Evolutionary conservation across 2,113 vertebrate genomes (phyloP).

Genomic region (Cryptotis parvus): DNA sequence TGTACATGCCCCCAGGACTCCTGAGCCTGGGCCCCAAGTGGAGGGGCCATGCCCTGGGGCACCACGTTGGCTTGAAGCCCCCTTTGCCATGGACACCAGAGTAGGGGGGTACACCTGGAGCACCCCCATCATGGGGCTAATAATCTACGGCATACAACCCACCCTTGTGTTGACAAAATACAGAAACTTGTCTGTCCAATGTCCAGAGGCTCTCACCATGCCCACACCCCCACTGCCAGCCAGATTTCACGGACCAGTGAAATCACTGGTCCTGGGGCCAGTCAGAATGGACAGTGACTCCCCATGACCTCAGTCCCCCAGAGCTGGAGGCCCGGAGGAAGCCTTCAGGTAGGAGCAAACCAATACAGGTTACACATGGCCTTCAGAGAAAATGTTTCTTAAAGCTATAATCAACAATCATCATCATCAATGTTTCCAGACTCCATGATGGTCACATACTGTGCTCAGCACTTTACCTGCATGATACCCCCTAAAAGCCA

Average conservation of each 20-base stretch:
- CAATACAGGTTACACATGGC: background rate
- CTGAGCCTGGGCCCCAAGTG: background rate
- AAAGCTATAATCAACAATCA: conserved; percentile 14
- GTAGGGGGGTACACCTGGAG: background rate
- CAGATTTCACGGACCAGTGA: background rate
- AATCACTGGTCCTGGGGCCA: fast-evolving
- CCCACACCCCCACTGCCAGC: background rate
- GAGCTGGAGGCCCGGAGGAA: background rate
- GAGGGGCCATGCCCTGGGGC: background rate
- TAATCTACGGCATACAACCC: background rate
- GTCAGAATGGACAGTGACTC: background rate
- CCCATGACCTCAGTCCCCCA: background rate
- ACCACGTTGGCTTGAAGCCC: background rate
- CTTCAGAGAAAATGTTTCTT: background rate
- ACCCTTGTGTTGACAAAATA: background rate
- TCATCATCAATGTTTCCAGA: background rate
- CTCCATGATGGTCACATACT: background rate
- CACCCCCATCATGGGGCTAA: background rate
- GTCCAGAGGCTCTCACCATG: background rate
- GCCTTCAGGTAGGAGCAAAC: background rate
- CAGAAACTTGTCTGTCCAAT: background rate
- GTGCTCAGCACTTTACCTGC: conserved; percentile 58
- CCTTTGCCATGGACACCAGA: background rate
- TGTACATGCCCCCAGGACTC: background rate
- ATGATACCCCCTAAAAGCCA: background rate